Conservation (phyloP, 2,113 vertebrate genomes). For the Thryonomys swinderianus region DNA sequence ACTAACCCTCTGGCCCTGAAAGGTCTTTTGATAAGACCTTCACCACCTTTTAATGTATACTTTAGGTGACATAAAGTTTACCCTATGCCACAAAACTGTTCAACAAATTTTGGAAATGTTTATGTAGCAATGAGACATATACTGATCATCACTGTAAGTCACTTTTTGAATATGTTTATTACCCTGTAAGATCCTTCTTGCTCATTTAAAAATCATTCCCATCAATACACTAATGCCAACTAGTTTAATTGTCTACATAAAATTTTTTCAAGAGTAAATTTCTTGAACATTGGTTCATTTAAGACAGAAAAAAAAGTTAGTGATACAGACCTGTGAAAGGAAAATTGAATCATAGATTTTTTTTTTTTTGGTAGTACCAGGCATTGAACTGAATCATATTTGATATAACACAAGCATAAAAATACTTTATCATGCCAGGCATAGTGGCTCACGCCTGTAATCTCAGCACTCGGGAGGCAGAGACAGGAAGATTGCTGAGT, state of each 20-base stretch:
- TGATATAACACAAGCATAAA: not conserved
- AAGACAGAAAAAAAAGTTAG: not conserved
- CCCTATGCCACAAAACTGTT: not conserved
- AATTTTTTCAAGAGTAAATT: not conserved
- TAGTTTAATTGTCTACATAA: not conserved
- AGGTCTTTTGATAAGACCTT: not conserved
- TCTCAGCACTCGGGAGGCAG: too few relatives aligned
- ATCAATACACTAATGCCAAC: not conserved
- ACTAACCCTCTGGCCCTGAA: too few relatives aligned
- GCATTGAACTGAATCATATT: not conserved
- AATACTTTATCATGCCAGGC: not conserved
- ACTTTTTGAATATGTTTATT: not conserved
- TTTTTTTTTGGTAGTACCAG: too few relatives aligned
- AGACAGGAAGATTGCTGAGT: too few relatives aligned
- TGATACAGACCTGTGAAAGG: not conserved
- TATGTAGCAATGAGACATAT: not conserved
- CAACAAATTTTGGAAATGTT: not conserved
- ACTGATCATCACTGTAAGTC: not conserved
- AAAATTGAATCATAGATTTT: not conserved
- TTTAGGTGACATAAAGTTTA: not conserved
- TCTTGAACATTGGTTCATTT: not conserved
- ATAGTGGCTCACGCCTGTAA: slow-evolving; percentile 52
- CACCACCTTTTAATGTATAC: not conserved
- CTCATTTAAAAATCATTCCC: not conserved
- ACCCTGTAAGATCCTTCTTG: not conserved